Conservation (phyloP, 2,888 invertebrate genomes). For the Eilema sororculum region DNA sequence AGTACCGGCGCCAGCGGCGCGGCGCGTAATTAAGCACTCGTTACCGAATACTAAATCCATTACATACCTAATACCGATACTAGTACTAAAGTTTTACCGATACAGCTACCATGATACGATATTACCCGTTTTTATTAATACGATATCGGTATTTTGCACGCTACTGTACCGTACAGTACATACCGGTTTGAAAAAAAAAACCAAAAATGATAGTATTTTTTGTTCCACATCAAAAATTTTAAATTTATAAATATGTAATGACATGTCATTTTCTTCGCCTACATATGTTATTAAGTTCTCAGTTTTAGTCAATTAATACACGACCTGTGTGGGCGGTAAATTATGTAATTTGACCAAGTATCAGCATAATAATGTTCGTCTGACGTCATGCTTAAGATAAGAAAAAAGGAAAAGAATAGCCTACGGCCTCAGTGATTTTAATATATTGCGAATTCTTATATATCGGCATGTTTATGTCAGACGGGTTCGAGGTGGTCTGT, state of each 20-base stretch:
- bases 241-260: slow-evolving; percentile 1
- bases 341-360: slow-evolving; percentile 13
- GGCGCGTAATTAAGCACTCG: background rate
- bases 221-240: slow-evolving; percentile 3
- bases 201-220: background rate
- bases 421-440: background rate
- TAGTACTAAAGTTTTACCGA: background rate
- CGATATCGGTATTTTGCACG: background rate
- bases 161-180: background rate
- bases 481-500: too few species aligned
- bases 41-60: background rate
- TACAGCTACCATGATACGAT: background rate
- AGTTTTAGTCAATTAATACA: slow-evolving; percentile 19
- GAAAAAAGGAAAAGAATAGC: background rate
- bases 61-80: background rate
- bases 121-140: background rate
- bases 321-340: slow-evolving; percentile 19
- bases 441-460: background rate
- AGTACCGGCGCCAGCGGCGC: background rate
- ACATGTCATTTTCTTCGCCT: slow-evolving; percentile 16
- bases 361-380: slow-evolving; percentile 2
- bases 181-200: slow-evolving; percentile 8
- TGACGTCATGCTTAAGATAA: slow-evolving; percentile 9
- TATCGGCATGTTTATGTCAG: background rate
- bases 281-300: slow-evolving; percentile 22